Evolutionary conservation across 2,113 vertebrate genomes (phyloP), one percentile per base, ranked within the genome.

Genomic region (Anas platyrhynchos): DNA sequence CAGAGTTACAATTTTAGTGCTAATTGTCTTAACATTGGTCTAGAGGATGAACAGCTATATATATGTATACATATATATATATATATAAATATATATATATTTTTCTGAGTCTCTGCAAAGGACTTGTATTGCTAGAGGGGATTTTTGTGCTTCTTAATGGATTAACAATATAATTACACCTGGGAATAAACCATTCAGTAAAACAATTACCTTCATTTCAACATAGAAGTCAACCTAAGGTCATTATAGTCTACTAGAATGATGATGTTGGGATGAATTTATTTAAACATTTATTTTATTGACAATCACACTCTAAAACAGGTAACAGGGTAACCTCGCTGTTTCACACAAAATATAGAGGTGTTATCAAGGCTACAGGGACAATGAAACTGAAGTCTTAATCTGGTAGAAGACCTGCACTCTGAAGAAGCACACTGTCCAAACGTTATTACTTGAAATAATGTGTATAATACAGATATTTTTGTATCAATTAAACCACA

Each of bases 111-210:
- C 36, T 50, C 8, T 86, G 43, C 1, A 3, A 88, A 95, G 41
- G n/a, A 31, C 83, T 69, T 91, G 16, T 67, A 36, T 67, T 58
- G 46, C 44, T 90, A 54, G 50, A 66, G 54, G 31, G 52, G n/a
- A 75, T 93, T 90, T 78, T 32, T 38, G 32, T 23, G 22, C 7
- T 92, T 88, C 52, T 77, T 62, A 86, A 81, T 74, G 46, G 46
- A 86, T 88, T 84, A 89, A 68, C 18, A 78, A 55, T 29, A 29
- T 46, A 91, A 92, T 86, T 86, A 89, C 83, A 26, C 67, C n/a
- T 81, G 90, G 56, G 41, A 59, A 67, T 65, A 89, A 92, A 63
- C 14, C 7, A 75, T 88, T 67, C 63, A 31, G 16, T 55, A 34
- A 78, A 96, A 74, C 36, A 58, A 32, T 77, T 90, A 23, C 72